Evolutionary conservation across 1,140 invertebrate species (phyloP).

Genomic region (Caenorhabditis elegans): DNA sequence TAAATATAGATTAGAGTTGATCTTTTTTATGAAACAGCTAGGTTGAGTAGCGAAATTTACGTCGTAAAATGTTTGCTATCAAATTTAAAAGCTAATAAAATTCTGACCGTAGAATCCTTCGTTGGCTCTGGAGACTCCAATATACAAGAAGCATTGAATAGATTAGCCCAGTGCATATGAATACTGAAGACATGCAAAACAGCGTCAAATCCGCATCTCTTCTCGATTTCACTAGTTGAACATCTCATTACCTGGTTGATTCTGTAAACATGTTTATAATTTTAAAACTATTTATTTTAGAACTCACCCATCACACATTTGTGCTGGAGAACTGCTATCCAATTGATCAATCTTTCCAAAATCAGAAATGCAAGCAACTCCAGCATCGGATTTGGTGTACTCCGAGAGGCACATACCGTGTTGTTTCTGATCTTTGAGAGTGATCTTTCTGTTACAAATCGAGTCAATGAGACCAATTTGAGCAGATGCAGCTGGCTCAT

Average conservation of each 20-base stretch:
- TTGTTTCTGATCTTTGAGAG: slow-evolving; percentile 49
- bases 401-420: slow-evolving; percentile 52
- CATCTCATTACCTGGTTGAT: slow-evolving; percentile 55
- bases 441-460: slow-evolving; percentile 53
- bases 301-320: slow-evolving; percentile 51
- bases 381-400: slow-evolving; percentile 43
- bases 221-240: slow-evolving; percentile 40
- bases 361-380: slow-evolving; percentile 50
- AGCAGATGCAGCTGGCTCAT: slow-evolving; percentile 59
- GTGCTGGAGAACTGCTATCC: slow-evolving; percentile 41
- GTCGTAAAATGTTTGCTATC: too few species aligned
- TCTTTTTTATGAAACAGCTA: too few species aligned
- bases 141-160: slow-evolving; percentile 52
- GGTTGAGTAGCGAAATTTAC: too few species aligned
- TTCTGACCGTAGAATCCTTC: neutral
- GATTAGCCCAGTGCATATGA: slow-evolving; percentile 56
- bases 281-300: neutral
- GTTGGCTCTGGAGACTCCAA: slow-evolving; percentile 44
- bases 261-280: neutral
- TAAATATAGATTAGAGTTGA: too few species aligned
- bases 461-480: slow-evolving; percentile 54
- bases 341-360: slow-evolving; percentile 56
- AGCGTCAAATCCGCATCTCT: slow-evolving; percentile 58
- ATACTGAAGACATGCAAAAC: slow-evolving; percentile 63
- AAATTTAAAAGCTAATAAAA: too few species aligned